Evolutionary conservation across 2,113 vertebrate species (phyloP), one percentile per base, ranked within the genome.

Genomic region (Psophia crepitans): DNA sequence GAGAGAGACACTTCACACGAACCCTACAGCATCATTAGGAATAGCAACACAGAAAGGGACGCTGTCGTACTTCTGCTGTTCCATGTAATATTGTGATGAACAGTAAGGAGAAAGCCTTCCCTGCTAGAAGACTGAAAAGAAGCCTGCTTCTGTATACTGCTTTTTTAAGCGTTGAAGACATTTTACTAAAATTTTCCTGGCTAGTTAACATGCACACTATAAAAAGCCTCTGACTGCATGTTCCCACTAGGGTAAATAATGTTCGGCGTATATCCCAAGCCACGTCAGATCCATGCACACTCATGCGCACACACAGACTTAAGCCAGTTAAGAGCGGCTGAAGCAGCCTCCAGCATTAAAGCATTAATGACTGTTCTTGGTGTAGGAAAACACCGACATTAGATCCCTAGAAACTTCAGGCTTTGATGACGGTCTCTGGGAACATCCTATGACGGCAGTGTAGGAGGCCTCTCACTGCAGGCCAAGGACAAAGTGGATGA

Each of bases 111-210:
- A 75, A 75, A 82, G 48, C 54, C 61, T 41, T 53, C 80, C 32
- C 48, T 83, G 61, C 26, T 46, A 41, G 33, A 86, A 75, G 56
- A 33, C 35, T 53, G 37, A 92, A 68, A 80, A 95, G 80, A 78
- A 93, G 73, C 15, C 64, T 84, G 43, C 68, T 84, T 84, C 77
- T 92, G 61, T 44, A 65, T 14, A n/a, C 28, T 69, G 60, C 65
- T 75, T 89, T 80, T 86, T 61, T 57, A 93, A 91, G 84, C 88
- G 68, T 87, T 37, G 49, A 87, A 89, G 77, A 87, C 44, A 30
- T 95, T 97, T 92, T 92, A 85, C 60, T 84, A 93, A 89, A 48
- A 90, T 53, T 97, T 97, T 97, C 97, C 95, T 96, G 95, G 94
- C 92, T 83, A 63, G 70, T 69, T 92, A 91, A 61, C 68, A 70